These are phyloP conservation scores for Cairina moschata DNA, from an alignment of 2,113 vertebrate genomes.

Conservation along the genomic window DNA sequence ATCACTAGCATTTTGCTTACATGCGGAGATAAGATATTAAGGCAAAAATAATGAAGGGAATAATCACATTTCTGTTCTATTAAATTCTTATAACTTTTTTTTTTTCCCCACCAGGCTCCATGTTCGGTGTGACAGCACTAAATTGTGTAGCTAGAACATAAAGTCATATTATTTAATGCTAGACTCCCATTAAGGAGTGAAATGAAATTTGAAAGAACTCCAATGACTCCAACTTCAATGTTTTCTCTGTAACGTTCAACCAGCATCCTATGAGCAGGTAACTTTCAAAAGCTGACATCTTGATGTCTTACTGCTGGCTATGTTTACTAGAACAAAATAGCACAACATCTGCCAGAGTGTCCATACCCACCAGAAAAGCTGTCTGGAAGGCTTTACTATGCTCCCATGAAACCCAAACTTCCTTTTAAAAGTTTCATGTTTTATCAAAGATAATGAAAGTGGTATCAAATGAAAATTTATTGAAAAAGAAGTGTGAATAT, in stretches of 20 bases:
- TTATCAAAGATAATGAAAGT: not conserved
- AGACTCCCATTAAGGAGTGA: not conserved
- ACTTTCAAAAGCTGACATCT: not conserved
- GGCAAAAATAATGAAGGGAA: not conserved
- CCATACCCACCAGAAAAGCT: not conserved
- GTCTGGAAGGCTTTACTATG: not conserved
- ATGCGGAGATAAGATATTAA: not conserved
- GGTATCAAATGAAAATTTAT: not conserved
- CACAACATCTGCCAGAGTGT: not conserved
- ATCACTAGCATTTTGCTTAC: not conserved
- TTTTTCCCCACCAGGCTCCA: not conserved
- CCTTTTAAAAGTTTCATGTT: not conserved
- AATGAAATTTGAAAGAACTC: not conserved
- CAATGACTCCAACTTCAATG: not conserved
- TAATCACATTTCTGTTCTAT: not conserved
- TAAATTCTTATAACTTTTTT: not conserved
- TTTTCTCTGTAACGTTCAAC: not conserved
- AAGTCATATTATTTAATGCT: not conserved
- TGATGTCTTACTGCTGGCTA: not conserved
- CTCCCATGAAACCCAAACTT: not conserved
- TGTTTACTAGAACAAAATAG: not conserved
- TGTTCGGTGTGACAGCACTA: not conserved
- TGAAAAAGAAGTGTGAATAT: not conserved
- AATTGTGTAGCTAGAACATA: not conserved
- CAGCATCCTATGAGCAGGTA: fast-evolving